Conservation (phyloP, 2,113 vertebrate genomes). For the Erythrolamprus reginae region DNA sequence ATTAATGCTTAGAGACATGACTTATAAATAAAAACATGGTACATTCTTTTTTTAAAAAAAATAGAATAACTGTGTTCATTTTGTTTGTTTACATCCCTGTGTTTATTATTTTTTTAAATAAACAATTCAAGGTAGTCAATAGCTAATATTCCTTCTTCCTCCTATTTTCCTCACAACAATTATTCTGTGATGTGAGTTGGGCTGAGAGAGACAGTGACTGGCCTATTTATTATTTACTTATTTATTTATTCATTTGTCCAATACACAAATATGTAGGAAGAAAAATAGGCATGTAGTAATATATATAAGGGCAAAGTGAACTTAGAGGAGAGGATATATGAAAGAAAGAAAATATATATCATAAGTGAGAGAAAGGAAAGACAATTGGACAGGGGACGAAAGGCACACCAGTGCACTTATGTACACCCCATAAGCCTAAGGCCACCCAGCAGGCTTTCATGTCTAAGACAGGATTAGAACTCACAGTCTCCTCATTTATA, state of each 20-base stretch:
- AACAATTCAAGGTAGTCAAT: neutral
- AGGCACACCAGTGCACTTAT: no score
- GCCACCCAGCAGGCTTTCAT: neutral
- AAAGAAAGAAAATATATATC: no score
- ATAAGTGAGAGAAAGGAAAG: no score
- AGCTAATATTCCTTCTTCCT: neutral
- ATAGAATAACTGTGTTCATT: constrained; percentile 1
- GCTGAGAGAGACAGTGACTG: neutral
- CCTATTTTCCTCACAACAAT: neutral
- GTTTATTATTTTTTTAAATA: neutral
- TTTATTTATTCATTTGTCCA: no score
- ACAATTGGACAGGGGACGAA: no score
- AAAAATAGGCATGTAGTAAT: no score
- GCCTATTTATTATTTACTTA: no score
- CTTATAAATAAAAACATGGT: neutral
- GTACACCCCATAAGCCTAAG: no score
- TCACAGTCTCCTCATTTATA: neutral
- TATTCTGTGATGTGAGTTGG: neutral
- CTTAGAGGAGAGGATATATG: no score
- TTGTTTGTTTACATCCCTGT: neutral
- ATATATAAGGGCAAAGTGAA: no score
- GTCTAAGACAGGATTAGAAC: neutral
- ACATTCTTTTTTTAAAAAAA: constrained; percentile 14
- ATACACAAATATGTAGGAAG: no score
- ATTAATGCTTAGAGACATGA: neutral